These are phyloP conservation scores for Macropus fuliginosus DNA, from an alignment of 2,797 vertebrate species.

Conservation along the genomic window DNA sequence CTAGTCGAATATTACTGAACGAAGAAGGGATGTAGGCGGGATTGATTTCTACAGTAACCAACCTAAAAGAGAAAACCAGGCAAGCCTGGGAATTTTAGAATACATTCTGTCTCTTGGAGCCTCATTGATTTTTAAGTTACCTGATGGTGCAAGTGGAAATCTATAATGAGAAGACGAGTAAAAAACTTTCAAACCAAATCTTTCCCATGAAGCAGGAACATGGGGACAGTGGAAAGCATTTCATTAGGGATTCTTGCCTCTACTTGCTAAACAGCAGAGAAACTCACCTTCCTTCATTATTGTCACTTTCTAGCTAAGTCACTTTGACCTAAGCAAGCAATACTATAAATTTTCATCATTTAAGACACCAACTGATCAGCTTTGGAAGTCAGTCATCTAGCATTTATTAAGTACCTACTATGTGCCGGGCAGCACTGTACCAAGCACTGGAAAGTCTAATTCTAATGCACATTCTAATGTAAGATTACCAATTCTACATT, in stretches of 20 bases:
- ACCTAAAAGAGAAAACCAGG: constrained; percentile 4
- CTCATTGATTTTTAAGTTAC: constrained; percentile 61
- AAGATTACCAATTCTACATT: neutral
- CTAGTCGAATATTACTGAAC: neutral
- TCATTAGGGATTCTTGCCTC: constrained; percentile 49
- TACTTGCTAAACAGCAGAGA: constrained; percentile 28
- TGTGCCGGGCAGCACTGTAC: neutral
- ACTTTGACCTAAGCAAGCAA: constrained; percentile 29
- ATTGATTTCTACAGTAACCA: constrained; percentile 28
- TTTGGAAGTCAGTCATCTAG: neutral
- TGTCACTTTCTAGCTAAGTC: constrained; percentile 51
- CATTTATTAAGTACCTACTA: neutral
- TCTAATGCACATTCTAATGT: neutral
- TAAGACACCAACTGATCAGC: constrained; percentile 36
- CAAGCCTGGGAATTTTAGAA: constrained; percentile 50
- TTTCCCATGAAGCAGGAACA: constrained; percentile 44
- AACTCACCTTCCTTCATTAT: constrained; percentile 38
- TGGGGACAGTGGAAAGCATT: constrained; percentile 15
- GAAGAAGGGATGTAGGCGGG: constrained; percentile 21
- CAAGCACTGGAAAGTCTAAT: neutral
- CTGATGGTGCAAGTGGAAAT: constrained; percentile 68
- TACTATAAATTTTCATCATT: constrained; percentile 30
- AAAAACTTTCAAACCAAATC: constrained; percentile 69
- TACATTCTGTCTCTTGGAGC: constrained; percentile 61
- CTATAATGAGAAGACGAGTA: constrained; percentile 70